These are phyloP conservation scores for Sycophila sp. DNA, from an alignment of 1,140 invertebrate genomes.

Conservation along the genomic window DNA sequence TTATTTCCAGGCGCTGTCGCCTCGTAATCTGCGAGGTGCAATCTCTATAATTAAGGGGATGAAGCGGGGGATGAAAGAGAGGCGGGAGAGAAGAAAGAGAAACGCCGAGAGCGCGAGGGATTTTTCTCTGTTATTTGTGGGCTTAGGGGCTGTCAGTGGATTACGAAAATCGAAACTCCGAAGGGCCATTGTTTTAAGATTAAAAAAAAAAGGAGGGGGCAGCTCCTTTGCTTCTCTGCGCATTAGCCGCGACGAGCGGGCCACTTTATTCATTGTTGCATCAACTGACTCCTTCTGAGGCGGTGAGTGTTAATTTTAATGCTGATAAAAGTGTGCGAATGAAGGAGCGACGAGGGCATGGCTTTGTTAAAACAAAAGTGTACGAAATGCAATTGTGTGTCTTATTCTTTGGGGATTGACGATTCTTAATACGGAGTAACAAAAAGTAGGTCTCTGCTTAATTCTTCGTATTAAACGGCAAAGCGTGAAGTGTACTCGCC, in stretches of 20 bases:
- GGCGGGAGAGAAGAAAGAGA: conserved; percentile 23
- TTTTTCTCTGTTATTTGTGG: conserved; percentile 24
- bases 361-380: no score
- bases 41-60: conserved; percentile 28
- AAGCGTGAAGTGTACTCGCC: no score
- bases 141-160: conserved; percentile 7
- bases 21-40: conserved; percentile 8
- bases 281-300: no score
- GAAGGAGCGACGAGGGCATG: no score
- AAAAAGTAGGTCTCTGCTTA: no score
- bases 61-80: background rate
- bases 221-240: background rate
- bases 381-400: no score
- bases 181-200: conserved; percentile 5
- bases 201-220: background rate
- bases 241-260: background rate
- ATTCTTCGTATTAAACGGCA: no score
- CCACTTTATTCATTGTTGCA: no score
- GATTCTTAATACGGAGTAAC: no score
- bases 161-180: conserved; percentile 14
- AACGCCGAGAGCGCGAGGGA: conserved; percentile 2
- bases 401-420: no score
- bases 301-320: no score
- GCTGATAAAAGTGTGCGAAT: no score
- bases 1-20: background rate